Evolutionary conservation across 2,797 vertebrate genomes (phyloP).

Genomic region (Premnoplex brunnescens): DNA sequence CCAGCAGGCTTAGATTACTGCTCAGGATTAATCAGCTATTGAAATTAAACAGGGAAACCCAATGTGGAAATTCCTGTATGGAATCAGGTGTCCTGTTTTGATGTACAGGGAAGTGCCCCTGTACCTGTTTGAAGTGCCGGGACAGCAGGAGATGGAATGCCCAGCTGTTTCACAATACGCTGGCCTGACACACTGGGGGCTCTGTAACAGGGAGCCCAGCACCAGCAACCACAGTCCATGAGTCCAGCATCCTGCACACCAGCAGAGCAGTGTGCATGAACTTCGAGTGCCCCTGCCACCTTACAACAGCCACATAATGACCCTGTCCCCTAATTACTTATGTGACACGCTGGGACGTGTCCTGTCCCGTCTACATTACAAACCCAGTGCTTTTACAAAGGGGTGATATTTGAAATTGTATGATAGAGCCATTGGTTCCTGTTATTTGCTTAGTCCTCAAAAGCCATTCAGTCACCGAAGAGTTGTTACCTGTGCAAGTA

Average conservation of each 20-base stretch:
- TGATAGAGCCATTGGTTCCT: neutral
- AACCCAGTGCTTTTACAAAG: neutral
- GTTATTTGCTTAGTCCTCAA: neutral
- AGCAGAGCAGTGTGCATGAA: neutral
- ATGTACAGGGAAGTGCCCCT: neutral
- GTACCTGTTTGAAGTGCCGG: neutral
- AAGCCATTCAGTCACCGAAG: neutral
- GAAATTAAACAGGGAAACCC: neutral
- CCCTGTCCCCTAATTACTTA: neutral
- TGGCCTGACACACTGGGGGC: rapidly evolving
- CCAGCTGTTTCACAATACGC: rapidly evolving
- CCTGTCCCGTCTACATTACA: neutral
- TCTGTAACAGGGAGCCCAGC: neutral
- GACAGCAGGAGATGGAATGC: neutral
- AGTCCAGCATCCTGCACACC: neutral
- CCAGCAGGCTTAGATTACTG: neutral
- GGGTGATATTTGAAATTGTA: neutral
- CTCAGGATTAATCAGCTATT: neutral
- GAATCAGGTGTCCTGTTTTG: neutral
- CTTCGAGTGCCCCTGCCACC: neutral
- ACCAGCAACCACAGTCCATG: rapidly evolving
- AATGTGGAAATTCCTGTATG: neutral
- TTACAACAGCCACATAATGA: neutral
- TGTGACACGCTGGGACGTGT: neutral
- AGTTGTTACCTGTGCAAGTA: neutral